These are phyloP conservation scores for Bufo gargarizans DNA, from an alignment of 2,113 vertebrate genomes.

Conservation along the genomic window DNA sequence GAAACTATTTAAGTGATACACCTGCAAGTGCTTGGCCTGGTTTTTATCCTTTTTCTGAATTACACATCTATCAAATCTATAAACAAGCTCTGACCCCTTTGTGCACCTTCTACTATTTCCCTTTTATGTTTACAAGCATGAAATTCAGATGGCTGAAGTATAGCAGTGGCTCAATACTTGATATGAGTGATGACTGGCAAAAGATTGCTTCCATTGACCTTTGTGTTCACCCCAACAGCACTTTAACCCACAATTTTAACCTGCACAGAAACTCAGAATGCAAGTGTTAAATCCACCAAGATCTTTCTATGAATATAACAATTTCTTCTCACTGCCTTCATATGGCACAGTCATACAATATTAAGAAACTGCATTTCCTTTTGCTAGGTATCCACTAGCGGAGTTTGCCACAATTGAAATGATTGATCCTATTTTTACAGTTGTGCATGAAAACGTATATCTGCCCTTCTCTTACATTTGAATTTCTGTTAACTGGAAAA, in stretches of 20 bases:
- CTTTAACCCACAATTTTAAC: background rate
- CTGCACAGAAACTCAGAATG: background rate
- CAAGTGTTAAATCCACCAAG: background rate
- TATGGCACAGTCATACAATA: background rate
- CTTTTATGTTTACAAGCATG: background rate
- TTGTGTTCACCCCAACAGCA: background rate
- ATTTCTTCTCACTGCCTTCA: background rate
- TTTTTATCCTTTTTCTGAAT: background rate
- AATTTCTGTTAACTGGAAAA: background rate
- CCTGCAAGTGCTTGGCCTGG: background rate
- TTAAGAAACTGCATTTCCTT: background rate
- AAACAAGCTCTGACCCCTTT: background rate
- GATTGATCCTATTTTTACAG: constrained; percentile 5
- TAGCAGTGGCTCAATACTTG: background rate
- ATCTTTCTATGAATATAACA: background rate
- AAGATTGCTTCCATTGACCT: constrained; percentile 7
- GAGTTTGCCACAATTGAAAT: constrained; percentile 1
- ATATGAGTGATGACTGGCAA: background rate
- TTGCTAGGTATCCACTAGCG: background rate
- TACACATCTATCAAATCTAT: background rate
- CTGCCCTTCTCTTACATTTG: background rate
- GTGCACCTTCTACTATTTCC: background rate
- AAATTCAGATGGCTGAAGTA: background rate
- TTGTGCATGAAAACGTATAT: background rate
- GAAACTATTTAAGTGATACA: background rate